Conservation (phyloP, 1,140 invertebrate species). For the Polyergus mexicanus region DNA sequence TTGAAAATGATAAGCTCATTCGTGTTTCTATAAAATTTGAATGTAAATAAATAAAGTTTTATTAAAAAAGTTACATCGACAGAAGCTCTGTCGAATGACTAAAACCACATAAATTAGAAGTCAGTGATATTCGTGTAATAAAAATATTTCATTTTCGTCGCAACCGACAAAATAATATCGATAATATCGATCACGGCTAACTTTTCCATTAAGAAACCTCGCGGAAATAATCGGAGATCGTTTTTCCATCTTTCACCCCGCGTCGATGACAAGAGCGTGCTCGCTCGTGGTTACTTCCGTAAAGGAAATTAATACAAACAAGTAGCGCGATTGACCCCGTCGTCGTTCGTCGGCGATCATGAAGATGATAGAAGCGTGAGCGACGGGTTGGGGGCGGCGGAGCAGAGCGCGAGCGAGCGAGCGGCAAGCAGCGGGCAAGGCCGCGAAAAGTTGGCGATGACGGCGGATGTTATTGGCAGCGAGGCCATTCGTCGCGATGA, state of each 20-base stretch:
- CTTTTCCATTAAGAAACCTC: constrained; percentile 47
- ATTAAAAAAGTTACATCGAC: background rate
- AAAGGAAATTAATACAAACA: constrained; percentile 58
- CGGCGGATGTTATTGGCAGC: constrained; percentile 85
- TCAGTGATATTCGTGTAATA: background rate
- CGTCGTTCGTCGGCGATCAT: background rate
- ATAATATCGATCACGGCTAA: constrained; percentile 35
- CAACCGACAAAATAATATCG: too few species aligned
- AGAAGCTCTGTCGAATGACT: background rate
- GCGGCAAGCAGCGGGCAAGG: constrained; percentile 69
- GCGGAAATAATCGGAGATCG: constrained; percentile 33
- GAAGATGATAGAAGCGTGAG: constrained; percentile 32
- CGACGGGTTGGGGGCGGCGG: background rate
- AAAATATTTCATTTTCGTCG: constrained; percentile 35
- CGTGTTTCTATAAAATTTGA: background rate
- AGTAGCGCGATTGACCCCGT: constrained; percentile 19
- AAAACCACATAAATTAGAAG: background rate
- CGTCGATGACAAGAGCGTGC: constrained; percentile 22
- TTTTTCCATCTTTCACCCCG: constrained; percentile 34
- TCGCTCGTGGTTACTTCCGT: constrained; percentile 46
- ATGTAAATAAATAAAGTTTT: background rate
- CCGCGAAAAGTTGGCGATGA: constrained; percentile 83
- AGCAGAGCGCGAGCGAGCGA: constrained; percentile 12
- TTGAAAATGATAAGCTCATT: background rate
- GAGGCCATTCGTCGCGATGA: constrained; percentile 84